Conservation (phyloP, 2,113 vertebrate species). For the Numenius arquata region DNA sequence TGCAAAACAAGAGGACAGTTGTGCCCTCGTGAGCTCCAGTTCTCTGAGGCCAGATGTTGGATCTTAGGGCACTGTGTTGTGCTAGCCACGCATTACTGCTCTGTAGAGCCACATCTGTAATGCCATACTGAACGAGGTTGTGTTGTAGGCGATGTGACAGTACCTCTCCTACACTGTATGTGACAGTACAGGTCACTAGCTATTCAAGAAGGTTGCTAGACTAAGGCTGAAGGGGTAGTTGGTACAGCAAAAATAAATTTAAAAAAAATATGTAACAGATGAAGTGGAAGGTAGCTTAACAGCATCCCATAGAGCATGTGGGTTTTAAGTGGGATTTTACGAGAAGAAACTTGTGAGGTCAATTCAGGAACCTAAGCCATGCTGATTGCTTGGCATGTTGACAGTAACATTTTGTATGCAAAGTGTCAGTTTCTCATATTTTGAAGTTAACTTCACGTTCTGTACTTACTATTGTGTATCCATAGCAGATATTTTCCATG, state of each 20-base stretch:
- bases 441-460: neutral
- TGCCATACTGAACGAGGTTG: accelerated
- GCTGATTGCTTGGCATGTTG: neutral
- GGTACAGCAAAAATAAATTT: neutral
- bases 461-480: neutral
- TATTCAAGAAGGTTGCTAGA: neutral
- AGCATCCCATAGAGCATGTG: neutral
- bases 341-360: neutral
- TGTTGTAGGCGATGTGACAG: neutral
- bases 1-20: neutral
- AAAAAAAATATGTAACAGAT: neutral
- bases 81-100: neutral
- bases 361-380: neutral
- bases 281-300: neutral
- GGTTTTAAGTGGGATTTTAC: neutral
- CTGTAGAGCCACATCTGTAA: neutral
- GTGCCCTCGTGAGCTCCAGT: neutral
- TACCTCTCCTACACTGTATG: neutral
- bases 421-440: neutral
- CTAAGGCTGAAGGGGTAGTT: neutral
- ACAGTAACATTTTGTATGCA: neutral
- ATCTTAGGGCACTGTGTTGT: neutral
- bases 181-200: neutral
- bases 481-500: neutral
- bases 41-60: neutral